Evolutionary conservation across 2,797 vertebrate genomes (phyloP), one percentile per base, ranked within the genome.

Genomic region (Macroramphosus scolopax): DNA sequence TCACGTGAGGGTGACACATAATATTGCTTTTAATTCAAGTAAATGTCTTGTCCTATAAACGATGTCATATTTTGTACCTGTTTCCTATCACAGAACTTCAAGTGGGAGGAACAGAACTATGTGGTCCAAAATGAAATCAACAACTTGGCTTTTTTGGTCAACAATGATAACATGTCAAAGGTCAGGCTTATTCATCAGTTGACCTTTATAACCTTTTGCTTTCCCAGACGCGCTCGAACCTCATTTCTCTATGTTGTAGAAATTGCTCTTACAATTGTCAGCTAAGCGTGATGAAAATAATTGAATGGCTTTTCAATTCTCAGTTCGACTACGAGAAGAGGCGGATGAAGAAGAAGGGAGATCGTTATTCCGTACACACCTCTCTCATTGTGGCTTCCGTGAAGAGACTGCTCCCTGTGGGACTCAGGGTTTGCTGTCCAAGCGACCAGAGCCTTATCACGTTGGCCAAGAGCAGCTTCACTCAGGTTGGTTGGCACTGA

Each of bases 51-150:
- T 4, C 6, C n/a, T 11, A n/a, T 35, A 17, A 48, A 45, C 4
- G 2, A 3, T 63, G 30, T 22, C 1, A 15, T 10, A 28, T 15
- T 35, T 3, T 34, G 25, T 0, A 11, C 1, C 10, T 64, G 2
- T 45, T 59, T 58, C 15, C 16, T 13, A 9, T 65, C 68, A 78
- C 75, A 98, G 96, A 96, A 95, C 86, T 98, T 98, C 88, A 98
- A 97, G 84, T 94, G 96, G 75, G 96, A 98, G 78, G 96, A 98
- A 48, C 96, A 98, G 82, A 98, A 95, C 72, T 97, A 93, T 6
- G 94, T 98, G 16, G 92, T 97, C 33, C 95, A 96, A 85, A 97
- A 97, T 81, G 92, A 96, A 84, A 97, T 98, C 81, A 94, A 94
- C 87, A 98, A 94, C 51, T 91, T 93, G 88, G 88, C 90, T 41